Percentiles rank a stretch among this genome's conserved stretches.
Evolutionary conservation across 2,888 invertebrate species (phyloP).

Genomic region (Callimorpha dominula): DNA sequence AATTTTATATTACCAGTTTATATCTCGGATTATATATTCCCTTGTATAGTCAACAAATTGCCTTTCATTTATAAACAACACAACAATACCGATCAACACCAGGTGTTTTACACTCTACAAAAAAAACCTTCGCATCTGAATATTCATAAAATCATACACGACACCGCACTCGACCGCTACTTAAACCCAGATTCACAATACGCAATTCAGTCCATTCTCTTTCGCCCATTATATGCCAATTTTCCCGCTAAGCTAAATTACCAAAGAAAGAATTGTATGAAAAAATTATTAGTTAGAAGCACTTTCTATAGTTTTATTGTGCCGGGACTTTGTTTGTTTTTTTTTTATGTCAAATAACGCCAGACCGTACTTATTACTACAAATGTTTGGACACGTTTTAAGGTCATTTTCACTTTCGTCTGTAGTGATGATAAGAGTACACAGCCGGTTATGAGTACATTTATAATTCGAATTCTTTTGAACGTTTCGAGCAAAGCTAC

Average conservation of each 20-base stretch:
- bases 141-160: constrained; percentile 25
- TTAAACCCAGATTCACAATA: constrained; percentile 30
- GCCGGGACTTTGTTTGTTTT: constrained; percentile 73
- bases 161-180: constrained; percentile 12
- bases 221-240: constrained; percentile 65
- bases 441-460: constrained; percentile 45
- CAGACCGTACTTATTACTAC: constrained; percentile 52
- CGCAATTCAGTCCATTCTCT: constrained; percentile 56
- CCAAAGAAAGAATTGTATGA: constrained; percentile 54
- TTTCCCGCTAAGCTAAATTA: constrained; percentile 62
- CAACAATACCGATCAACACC: constrained; percentile 18
- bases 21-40: not conserved
- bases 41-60: not conserved
- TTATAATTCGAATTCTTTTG: constrained; percentile 17
- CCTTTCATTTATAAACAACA: not conserved
- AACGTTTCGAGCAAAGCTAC: not conserved
- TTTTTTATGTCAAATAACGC: constrained; percentile 70
- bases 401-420: constrained; percentile 83
- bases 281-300: constrained; percentile 29
- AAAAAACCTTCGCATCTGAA: constrained; percentile 18
- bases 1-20: not conserved
- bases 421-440: constrained; percentile 56
- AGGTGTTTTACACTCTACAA: constrained; percentile 25
- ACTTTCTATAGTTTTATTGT: constrained; percentile 66
- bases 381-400: constrained; percentile 74